Evolutionary conservation across 92 coral and sea anemone genomes (phyloP).

Genomic region (Epizoanthus ramosus): DNA sequence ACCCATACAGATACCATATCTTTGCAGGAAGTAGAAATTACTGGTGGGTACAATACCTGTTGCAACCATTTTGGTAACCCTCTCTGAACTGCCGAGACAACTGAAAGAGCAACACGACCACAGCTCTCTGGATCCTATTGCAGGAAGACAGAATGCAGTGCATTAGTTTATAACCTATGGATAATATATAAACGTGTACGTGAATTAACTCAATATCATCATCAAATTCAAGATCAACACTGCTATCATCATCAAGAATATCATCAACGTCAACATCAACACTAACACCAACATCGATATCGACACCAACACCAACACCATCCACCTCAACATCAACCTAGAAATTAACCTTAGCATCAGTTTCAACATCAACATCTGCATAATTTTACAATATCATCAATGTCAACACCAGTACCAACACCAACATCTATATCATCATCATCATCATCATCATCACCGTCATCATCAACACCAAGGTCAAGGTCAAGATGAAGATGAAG

Average conservation of each 20-base stretch:
- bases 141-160: background rate
- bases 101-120: constrained; percentile 86
- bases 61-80: constrained; percentile 83
- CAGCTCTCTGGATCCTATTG: constrained; percentile 95
- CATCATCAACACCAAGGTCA: background rate
- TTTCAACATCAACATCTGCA: too few relatives aligned
- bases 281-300: too few relatives aligned
- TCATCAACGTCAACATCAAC: background rate
- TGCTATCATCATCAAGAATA: too few relatives aligned
- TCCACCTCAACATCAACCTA: background rate
- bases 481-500: too few relatives aligned
- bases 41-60: constrained; percentile 55
- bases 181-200: background rate
- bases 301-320: too few relatives aligned
- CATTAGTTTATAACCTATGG: background rate
- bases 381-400: background rate
- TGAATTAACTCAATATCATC: background rate
- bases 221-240: too few relatives aligned
- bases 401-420: too few relatives aligned
- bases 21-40: too few relatives aligned
- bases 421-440: too few relatives aligned
- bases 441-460: background rate
- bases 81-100: constrained; percentile 79
- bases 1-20: too few relatives aligned
- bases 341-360: too few relatives aligned